These are phyloP conservation scores for Leptopilina clavipes DNA, from an alignment of 1,140 invertebrate species.

Conservation along the genomic window DNA sequence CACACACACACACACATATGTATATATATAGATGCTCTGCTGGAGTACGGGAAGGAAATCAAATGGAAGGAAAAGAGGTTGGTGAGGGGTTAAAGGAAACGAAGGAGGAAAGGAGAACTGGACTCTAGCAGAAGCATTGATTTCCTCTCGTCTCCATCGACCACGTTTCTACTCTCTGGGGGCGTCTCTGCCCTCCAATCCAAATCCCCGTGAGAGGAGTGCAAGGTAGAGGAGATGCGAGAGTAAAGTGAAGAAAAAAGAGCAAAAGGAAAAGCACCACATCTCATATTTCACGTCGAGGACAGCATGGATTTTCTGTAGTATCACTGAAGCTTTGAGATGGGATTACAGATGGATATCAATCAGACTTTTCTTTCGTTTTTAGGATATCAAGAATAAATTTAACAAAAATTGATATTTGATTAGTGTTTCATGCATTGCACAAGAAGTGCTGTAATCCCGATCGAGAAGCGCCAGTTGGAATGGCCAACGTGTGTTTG, in stretches of 20 bases:
- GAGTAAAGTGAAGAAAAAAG: constrained; percentile 36
- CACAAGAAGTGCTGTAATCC: no score
- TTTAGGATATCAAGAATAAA: constrained; percentile 11
- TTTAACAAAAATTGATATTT: background rate
- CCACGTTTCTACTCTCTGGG: constrained; percentile 66
- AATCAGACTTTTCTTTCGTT: constrained; percentile 61
- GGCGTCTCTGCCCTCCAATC: constrained; percentile 64
- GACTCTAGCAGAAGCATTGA: constrained; percentile 70
- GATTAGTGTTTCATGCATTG: background rate
- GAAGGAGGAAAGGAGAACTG: constrained; percentile 57
- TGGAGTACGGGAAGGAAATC: background rate
- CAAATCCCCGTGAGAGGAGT: constrained; percentile 67
- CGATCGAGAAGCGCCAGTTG: background rate
- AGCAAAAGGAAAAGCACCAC: constrained; percentile 53
- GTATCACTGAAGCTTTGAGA: constrained; percentile 62
- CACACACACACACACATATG: no score
- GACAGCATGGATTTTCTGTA: constrained; percentile 71
- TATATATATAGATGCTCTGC: background rate
- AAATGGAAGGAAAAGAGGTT: constrained; percentile 39
- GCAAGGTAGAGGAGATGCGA: constrained; percentile 35
- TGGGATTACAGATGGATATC: constrained; percentile 70
- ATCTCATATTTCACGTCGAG: constrained; percentile 73
- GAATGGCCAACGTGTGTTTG: no score
- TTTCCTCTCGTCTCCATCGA: constrained; percentile 74
- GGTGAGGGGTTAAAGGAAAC: constrained; percentile 24